Base-by-base conservation (phyloP, 2,888 invertebrate genomes). In the Caenorhabditis virilis region DNA sequence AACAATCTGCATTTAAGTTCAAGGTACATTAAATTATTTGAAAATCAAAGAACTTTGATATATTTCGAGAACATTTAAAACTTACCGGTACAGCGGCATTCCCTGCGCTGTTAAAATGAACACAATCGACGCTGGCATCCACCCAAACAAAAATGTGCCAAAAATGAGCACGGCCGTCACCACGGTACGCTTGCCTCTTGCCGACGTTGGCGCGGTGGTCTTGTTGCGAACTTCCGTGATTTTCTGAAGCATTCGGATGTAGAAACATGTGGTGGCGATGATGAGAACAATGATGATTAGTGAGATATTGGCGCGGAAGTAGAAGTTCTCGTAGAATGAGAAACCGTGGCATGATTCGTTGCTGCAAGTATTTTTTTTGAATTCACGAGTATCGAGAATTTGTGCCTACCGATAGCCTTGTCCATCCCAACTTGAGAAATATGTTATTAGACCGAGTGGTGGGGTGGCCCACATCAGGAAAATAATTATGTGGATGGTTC, bases 141-240 rank as follows among this genome's bases (percentile, higher is more conserved):
- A 88, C 1, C 73, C 73, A 30, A 73, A 77, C 18, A 85, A 65
- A 76, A 88, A 88, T 1, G 86, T 86, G 6, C 89, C 88, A 27
- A 89, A 84, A 67, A 89, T 89, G 47, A 89, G 84, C 30, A 89
- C 83, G 0, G 89, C 89, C 0, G 89, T 89, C 72, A 87, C 84
- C 38, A 89, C 66, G 11, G 74, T 75, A 3, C 74, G 64, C 13
- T 74, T 63, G 5, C 74, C 74, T 41, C 72, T 45, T 5, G 65
- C 61, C 1, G 72, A 57, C 0, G 68, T 56, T 1, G 63, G 50
- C 1, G 60, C 51, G 1, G 45, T 41, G 9, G 65, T 65, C 18
- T 69, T 69, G 38, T 61, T 56, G 39, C 69, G 61, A 5, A 69
- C 69, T 61, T 66, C 62, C 7, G 46, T 67, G 27, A 73, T 65